These are phyloP conservation scores for Gonioctena quinquepunctata DNA, from an alignment of 1,140 invertebrate genomes.

Conservation along the genomic window DNA sequence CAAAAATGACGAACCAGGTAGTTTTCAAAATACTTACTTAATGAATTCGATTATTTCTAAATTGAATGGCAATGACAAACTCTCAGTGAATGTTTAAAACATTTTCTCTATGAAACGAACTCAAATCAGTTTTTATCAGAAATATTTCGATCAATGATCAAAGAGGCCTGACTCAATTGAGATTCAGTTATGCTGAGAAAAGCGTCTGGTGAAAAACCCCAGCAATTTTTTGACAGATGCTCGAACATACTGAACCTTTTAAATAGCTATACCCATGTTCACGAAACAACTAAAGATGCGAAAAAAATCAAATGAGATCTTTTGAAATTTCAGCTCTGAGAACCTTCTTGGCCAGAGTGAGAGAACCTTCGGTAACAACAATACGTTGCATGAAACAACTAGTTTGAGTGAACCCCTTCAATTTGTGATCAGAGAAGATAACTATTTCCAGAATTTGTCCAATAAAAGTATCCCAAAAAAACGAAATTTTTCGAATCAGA, in stretches of 20 bases:
- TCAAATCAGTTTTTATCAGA: neutral
- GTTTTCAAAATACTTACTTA: too few species aligned
- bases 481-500: too few species aligned
- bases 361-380: slow-evolving; percentile 10
- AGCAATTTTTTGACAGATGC: neutral
- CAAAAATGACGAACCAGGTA: too few species aligned
- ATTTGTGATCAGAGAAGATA: slow-evolving; percentile 17
- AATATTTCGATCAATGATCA: neutral
- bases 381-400: neutral
- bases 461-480: neutral
- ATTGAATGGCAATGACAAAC: neutral
- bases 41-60: too few species aligned
- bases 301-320: neutral
- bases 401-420: neutral
- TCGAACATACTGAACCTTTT: neutral
- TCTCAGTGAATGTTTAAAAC: neutral
- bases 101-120: neutral
- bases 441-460: slow-evolving; percentile 1
- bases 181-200: neutral
- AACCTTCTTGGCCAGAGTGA: slow-evolving; percentile 7
- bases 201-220: neutral
- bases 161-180: neutral
- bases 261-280: neutral
- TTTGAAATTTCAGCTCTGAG: neutral
- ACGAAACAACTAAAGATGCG: neutral